Evolutionary conservation across 2,888 invertebrate species (phyloP).

Genomic region (Himalopsyche tibetana): DNA sequence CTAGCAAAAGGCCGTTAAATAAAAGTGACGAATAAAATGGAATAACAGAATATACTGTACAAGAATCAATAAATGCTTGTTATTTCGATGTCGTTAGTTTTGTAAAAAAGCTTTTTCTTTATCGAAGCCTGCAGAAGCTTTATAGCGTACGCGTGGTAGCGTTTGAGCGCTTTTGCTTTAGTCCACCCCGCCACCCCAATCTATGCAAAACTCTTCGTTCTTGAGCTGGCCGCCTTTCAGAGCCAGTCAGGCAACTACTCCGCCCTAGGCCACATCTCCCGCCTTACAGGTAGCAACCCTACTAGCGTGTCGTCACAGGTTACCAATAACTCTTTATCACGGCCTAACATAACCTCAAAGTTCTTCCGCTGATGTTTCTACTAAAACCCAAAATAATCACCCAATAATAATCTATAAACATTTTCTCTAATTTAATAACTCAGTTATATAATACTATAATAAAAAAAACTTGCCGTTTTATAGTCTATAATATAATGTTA

Average conservation of each 20-base stretch:
- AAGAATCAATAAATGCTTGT: no score
- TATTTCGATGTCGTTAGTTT: no score
- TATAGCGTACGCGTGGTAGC: not conserved
- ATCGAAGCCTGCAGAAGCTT: not conserved
- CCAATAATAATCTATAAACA: not conserved
- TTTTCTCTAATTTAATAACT: not conserved
- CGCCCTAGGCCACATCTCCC: conserved; percentile 24
- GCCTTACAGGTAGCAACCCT: not conserved
- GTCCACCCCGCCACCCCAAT: not conserved
- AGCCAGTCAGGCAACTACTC: conserved; percentile 27
- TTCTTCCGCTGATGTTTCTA: not conserved
- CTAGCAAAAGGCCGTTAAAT: no score
- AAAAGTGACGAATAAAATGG: no score
- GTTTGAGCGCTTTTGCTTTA: conserved; percentile 6
- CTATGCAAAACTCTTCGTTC: conserved; percentile 34
- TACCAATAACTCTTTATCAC: conserved; percentile 8
- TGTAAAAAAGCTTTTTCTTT: no score
- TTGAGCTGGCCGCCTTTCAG: conserved; percentile 29
- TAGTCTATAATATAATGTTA: not conserved
- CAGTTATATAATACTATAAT: not conserved
- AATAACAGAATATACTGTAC: no score
- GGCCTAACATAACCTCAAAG: conserved; percentile 23
- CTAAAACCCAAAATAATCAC: not conserved
- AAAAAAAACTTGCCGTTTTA: not conserved
- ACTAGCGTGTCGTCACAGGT: conserved; percentile 5